phyloP scores from a whole-genome alignment of 2,113 vertebrate genomes.

The Carassius gibelio region DNA sequence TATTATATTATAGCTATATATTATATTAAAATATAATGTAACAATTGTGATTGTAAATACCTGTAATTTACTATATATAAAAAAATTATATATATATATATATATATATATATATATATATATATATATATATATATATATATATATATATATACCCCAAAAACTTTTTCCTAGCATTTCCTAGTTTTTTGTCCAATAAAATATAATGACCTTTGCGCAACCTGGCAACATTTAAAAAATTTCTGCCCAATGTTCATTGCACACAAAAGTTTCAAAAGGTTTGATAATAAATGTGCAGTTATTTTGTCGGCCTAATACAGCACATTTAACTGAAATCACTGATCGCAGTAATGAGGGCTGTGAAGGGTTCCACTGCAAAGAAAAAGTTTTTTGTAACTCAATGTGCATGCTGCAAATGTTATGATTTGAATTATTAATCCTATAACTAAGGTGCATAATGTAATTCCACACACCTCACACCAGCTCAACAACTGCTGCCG shows the following conservation, averaged over 20 bases:
- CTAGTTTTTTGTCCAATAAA: not conserved
- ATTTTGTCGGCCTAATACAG: not conserved
- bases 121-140: too few relatives aligned
- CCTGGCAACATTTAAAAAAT: not conserved
- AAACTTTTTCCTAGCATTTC: too few relatives aligned
- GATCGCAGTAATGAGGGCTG: not conserved
- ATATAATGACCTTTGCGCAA: too few relatives aligned
- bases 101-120: too few relatives aligned
- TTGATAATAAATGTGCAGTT: not conserved
- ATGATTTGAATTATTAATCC: not conserved
- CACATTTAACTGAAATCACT: not conserved
- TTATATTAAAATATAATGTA: not conserved
- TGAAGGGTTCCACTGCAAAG: not conserved
- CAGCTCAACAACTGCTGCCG: too few relatives aligned
- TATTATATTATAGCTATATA: not conserved
- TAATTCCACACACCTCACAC: slow-evolving; percentile 3
- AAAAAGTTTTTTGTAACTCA: not conserved
- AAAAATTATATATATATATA: too few relatives aligned
- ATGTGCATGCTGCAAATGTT: not conserved
- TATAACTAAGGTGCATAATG: not conserved
- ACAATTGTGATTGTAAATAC: too few relatives aligned
- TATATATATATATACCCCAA: too few relatives aligned
- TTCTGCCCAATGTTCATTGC: not conserved
- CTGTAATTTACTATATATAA: too few relatives aligned
- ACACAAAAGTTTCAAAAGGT: not conserved